Evolutionary conservation across 2,797 vertebrate species (phyloP), one percentile per base, ranked within the genome.

Genomic region (Microctenopoma steveboyesi): DNA sequence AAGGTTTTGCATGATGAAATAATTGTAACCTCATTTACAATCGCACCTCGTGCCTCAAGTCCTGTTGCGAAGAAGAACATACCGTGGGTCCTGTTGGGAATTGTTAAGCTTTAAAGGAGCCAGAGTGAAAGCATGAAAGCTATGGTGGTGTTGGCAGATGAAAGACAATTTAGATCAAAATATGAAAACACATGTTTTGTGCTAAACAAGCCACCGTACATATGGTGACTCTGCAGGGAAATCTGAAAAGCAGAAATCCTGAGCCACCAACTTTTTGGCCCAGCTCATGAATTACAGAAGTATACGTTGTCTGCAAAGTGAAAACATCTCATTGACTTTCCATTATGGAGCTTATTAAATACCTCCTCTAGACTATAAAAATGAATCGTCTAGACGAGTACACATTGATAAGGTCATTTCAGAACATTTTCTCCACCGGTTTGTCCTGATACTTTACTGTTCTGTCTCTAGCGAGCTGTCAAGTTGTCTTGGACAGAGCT

Each of bases 1-100:
- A 39, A 39, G 46, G 16, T 22, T 82, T 74, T 53, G 63, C 62
- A 81, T 86, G 86, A 89, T 74, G 84, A 89, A 89, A 88, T 76
- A 58, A 75, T 59, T 74, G 65, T 69, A 86, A 78, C 64, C 78
- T 86, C 77, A 78, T 86, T 81, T 50, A 74, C 58, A 85, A 60
- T 74, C 76, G 18, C 40, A 46, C 45, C 53, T 64, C 47, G 28
- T 37, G 71, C 67, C 40, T 69, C 18, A 10, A 53, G 63, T 60
- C 55, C 35, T 66, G 49, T 49, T 54, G 30, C 37, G 61, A 75
- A 51, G 57, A 61, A 8, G 62, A 68, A 69, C 48, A 48, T 18
- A 45, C 56, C 39, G 64, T 8, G 54, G 28, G 7, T 60, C 35
- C 74, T 70, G 67, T n/a, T 64, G 72, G 62, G 69, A 69, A 70